These are phyloP conservation scores for Cantharis nigra DNA, from an alignment of 2,888 invertebrate genomes.

Conservation along the genomic window DNA sequence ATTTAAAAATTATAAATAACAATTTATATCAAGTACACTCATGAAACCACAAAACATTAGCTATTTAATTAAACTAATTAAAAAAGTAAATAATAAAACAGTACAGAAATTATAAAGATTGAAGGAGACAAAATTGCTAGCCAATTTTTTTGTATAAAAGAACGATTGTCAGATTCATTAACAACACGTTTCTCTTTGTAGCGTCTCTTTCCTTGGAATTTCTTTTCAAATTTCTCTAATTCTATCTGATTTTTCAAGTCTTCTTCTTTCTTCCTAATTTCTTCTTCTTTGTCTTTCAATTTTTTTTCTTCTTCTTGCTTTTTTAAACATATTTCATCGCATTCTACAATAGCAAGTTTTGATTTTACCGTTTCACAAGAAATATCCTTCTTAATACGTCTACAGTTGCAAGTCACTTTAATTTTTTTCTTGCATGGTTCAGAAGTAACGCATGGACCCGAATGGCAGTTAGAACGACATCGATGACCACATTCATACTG, in stretches of 20 bases:
- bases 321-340: constrained; percentile 67
- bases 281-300: constrained; percentile 60
- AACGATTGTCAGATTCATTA: constrained; percentile 45
- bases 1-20: neutral
- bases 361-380: constrained; percentile 66
- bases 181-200: constrained; percentile 54
- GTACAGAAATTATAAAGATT: constrained; percentile 36
- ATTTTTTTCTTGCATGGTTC: constrained; percentile 79
- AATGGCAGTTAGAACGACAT: constrained; percentile 74
- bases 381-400: constrained; percentile 74
- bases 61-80: neutral
- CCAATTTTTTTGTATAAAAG: constrained; percentile 57
- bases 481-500: constrained; percentile 85
- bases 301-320: constrained; percentile 62
- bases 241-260: constrained; percentile 73
- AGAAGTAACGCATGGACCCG: constrained; percentile 68
- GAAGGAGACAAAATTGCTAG: constrained; percentile 52
- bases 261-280: constrained; percentile 64
- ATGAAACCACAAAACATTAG: neutral
- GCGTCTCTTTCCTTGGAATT: constrained; percentile 70
- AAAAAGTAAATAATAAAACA: neutral
- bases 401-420: constrained; percentile 78
- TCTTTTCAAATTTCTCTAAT: constrained; percentile 76
- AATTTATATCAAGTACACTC: neutral
- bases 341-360: constrained; percentile 59